Evolutionary conservation across 2,888 invertebrate genomes (phyloP).

Genomic region (Orthosia cruda): DNA sequence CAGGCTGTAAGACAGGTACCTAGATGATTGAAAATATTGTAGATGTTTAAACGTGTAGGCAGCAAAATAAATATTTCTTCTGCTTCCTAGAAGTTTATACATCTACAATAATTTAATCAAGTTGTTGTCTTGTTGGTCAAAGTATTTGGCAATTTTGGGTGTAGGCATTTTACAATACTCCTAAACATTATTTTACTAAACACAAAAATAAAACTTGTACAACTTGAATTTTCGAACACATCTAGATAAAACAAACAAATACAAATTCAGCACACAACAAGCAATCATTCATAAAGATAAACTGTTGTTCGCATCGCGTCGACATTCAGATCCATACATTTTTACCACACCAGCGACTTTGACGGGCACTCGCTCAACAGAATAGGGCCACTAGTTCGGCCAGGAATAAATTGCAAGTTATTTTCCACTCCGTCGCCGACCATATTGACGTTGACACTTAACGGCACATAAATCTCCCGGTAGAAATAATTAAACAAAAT

Average conservation of each 20-base stretch:
- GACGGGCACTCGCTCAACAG: conserved; percentile 57
- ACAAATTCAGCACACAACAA: conserved; percentile 44
- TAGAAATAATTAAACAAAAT: conserved; percentile 85
- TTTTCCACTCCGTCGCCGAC: conserved; percentile 85
- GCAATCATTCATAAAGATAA: conserved; percentile 62
- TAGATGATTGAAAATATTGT: too few species aligned
- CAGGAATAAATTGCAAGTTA: conserved; percentile 86
- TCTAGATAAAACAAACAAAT: conserved; percentile 28
- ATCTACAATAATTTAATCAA: too few species aligned
- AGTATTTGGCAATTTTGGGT: too few species aligned
- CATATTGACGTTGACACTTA: conserved; percentile 89
- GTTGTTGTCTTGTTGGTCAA: too few species aligned
- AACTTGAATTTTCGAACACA: background rate
- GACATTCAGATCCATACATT: conserved; percentile 61
- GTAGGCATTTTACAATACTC: too few species aligned
- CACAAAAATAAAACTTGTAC: background rate
- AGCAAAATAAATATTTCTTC: too few species aligned
- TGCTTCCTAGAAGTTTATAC: too few species aligned
- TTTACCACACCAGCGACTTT: conserved; percentile 62
- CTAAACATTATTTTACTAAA: accelerated
- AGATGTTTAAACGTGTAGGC: too few species aligned
- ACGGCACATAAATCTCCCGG: conserved; percentile 84
- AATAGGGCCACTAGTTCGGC: conserved; percentile 72
- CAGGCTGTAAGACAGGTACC: too few species aligned
- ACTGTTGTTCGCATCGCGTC: conserved; percentile 51